A percentile compares a stretch with the other conserved stretches of the same genome.
phyloP scores from a whole-genome alignment of 2,888 invertebrate genomes.

The Rugalucina vietnamica region DNA sequence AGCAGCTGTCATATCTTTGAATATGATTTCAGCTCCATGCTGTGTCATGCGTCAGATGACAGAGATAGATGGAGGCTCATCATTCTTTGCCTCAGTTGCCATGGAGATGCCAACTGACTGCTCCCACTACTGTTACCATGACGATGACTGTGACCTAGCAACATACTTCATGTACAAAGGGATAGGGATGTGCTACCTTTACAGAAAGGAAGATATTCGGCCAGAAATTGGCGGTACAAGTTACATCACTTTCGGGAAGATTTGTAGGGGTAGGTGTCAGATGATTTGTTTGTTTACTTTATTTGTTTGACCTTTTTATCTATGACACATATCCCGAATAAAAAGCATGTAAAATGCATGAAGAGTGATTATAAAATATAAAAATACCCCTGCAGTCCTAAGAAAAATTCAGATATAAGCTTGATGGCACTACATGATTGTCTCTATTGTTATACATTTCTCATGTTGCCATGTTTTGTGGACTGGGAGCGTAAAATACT shows the following conservation, averaged over 20 bases:
- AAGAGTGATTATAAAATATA: too few relatives aligned
- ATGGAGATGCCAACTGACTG: not conserved
- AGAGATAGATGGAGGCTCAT: not conserved
- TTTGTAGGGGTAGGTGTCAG: not conserved
- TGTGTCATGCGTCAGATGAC: not conserved
- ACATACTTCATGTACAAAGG: not conserved
- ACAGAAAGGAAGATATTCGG: not conserved
- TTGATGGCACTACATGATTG: too few relatives aligned
- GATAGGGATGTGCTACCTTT: not conserved
- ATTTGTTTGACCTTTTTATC: too few relatives aligned
- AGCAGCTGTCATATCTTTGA: too few relatives aligned
- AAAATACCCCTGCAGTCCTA: too few relatives aligned
- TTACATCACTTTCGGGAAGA: not conserved
- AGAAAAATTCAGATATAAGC: too few relatives aligned
- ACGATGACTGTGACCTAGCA: not conserved
- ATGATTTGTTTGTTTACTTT: too few relatives aligned
- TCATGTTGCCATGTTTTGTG: too few relatives aligned
- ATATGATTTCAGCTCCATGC: not conserved
- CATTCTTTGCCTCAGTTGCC: not conserved
- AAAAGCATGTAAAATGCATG: too few relatives aligned
- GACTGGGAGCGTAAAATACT: too few relatives aligned
- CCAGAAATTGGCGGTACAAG: not conserved
- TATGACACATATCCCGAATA: too few relatives aligned
- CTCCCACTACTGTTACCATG: not conserved
- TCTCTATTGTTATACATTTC: too few relatives aligned